Evolutionary conservation across 2,888 invertebrate species (phyloP), one percentile per base, ranked within the genome.

Genomic region (Endotricha flammealis): DNA sequence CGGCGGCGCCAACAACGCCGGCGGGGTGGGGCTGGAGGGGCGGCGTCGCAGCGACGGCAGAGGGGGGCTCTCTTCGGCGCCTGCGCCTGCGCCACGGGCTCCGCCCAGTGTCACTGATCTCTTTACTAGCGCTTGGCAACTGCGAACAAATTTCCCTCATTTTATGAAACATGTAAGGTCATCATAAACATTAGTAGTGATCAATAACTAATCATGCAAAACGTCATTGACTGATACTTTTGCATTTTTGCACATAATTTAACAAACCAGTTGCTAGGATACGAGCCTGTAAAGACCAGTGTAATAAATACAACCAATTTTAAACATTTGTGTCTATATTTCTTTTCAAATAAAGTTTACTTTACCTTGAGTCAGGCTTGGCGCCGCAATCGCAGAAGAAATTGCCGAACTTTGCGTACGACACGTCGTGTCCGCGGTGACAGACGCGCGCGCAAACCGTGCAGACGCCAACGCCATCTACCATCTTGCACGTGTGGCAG

Each of bases 381-480:
- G 98, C 98, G 1, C 99, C 99, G 69, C 99, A 99, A 75, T 99
- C 99, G 66, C 99, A 99, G 88, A 99, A 99, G 89, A 99, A 99
- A 65, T 98, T 98, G 1, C 99, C 99, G 69, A 95, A 97, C 75
- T 99, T 99, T 33, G 98, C 97, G 68, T 98, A 99, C 3, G 97
- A 83, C 1, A 98, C 93, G 72, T 99, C 99, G 68, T 99, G 99
- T 0, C 95, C 96, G 49, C 95, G 92, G 73, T 99, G 99, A 65
- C 99, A 99, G 5, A 99, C 99, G 36, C 96, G 90, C 0, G 98
- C 99, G 82, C 99, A 99, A 9, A 98, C 94, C 0, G 97, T 96
- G 73, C 99, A 99, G 14, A 99, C 98, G 0, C 99, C 99, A 1
- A 98, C 97, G 4, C 98, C 96, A 71, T 99, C 98, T 39, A 98